Evolutionary conservation across 2,888 invertebrate genomes (phyloP).

Genomic region (Ophion obscuratus): DNA sequence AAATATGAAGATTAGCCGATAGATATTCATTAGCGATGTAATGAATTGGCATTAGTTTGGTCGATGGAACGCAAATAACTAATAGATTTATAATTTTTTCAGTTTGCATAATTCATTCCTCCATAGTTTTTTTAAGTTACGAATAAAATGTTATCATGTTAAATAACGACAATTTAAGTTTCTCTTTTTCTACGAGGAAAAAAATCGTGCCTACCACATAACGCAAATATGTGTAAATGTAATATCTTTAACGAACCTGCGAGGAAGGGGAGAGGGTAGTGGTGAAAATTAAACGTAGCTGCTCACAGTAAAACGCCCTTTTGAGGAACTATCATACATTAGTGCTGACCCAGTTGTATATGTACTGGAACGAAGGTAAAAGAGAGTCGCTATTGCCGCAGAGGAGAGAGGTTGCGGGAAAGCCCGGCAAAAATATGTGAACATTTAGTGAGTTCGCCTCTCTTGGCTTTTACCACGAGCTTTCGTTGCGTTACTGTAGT

Average conservation of each 20-base stretch:
- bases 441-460: slow-evolving; percentile 8
- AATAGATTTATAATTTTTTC: no score
- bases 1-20: no score
- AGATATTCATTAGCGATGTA: no score
- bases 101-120: no score
- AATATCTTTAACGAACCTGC: neutral
- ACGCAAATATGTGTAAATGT: neutral
- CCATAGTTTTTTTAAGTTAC: no score
- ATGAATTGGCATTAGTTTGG: no score
- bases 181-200: neutral
- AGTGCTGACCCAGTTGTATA: slow-evolving; percentile 50
- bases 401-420: slow-evolving; percentile 5
- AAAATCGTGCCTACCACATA: neutral
- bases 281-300: slow-evolving; percentile 12
- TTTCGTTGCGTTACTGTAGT: slow-evolving; percentile 27
- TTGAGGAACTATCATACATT: slow-evolving; percentile 27
- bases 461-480: slow-evolving; percentile 23
- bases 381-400: neutral
- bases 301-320: slow-evolving; percentile 23
- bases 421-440: slow-evolving; percentile 27
- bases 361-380: slow-evolving; percentile 11
- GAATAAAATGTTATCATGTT: no score
- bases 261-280: neutral
- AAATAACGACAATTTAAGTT: no score
- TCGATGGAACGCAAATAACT: no score